These are phyloP conservation scores for Epinephelus fuscoguttatus DNA, from an alignment of 2,113 vertebrate species.

Conservation along the genomic window DNA sequence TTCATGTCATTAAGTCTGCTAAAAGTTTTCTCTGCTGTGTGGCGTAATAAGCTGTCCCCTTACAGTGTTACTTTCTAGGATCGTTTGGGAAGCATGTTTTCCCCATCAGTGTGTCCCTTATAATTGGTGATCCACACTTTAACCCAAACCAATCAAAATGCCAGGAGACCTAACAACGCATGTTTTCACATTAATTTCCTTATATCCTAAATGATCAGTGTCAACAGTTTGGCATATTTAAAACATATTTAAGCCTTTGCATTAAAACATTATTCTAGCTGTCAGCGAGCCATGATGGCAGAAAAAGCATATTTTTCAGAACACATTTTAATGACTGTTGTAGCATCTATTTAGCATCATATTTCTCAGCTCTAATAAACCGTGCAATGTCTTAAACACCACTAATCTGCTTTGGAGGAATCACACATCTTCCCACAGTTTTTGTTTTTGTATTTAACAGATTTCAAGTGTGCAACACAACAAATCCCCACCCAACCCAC, in stretches of 20 bases:
- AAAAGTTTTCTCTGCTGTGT: background rate
- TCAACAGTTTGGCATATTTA: background rate
- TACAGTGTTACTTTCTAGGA: background rate
- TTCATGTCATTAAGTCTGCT: conserved; percentile 13
- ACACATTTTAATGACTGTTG: background rate
- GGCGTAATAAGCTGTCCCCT: background rate
- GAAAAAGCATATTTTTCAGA: background rate
- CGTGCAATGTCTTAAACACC: no score
- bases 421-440: no score
- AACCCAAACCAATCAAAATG: background rate
- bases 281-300: background rate
- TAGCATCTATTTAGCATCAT: background rate
- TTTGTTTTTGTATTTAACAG: no score
- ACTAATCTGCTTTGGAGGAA: no score
- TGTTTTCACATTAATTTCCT: background rate
- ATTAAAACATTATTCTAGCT: background rate
- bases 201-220: background rate
- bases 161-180: background rate
- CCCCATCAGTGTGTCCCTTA: background rate
- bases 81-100: background rate
- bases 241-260: background rate
- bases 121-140: background rate
- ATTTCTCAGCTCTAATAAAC: background rate
- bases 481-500: no score
- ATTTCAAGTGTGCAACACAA: no score